phyloP scores from a whole-genome alignment of 2,797 vertebrate species.

The Gambelia wislizenii region DNA sequence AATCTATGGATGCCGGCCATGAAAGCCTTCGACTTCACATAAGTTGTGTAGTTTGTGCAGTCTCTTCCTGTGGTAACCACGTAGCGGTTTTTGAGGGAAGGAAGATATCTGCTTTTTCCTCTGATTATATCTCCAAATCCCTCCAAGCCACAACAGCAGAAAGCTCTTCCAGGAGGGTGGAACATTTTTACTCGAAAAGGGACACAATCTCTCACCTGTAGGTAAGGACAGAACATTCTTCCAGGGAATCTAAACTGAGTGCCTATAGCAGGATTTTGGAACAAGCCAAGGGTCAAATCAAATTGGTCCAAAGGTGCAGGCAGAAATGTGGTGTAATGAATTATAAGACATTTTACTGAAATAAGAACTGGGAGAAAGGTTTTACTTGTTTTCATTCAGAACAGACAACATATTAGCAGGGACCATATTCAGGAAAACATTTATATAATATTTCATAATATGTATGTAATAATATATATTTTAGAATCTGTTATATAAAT shows the following conservation, averaged over 20 bases:
- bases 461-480: background rate
- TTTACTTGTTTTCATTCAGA: conserved; percentile 9
- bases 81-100: too few relatives aligned
- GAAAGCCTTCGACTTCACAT: too few relatives aligned
- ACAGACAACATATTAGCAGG: background rate
- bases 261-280: background rate
- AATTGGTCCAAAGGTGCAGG: background rate
- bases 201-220: background rate
- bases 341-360: background rate
- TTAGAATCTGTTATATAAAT: conserved; percentile 28
- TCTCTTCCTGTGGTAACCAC: background rate
- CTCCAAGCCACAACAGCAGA: background rate
- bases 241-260: background rate
- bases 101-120: background rate
- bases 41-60: background rate
- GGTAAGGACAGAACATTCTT: background rate
- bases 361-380: background rate
- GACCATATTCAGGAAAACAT: background rate
- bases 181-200: background rate
- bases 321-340: too few relatives aligned
- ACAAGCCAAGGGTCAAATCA: background rate
- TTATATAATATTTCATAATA: background rate
- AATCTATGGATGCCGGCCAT: too few relatives aligned
- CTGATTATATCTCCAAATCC: background rate
- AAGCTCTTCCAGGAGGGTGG: background rate